These are phyloP conservation scores for Catharus fuscescens DNA, from an alignment of 2,113 vertebrate species.

Conservation along the genomic window DNA sequence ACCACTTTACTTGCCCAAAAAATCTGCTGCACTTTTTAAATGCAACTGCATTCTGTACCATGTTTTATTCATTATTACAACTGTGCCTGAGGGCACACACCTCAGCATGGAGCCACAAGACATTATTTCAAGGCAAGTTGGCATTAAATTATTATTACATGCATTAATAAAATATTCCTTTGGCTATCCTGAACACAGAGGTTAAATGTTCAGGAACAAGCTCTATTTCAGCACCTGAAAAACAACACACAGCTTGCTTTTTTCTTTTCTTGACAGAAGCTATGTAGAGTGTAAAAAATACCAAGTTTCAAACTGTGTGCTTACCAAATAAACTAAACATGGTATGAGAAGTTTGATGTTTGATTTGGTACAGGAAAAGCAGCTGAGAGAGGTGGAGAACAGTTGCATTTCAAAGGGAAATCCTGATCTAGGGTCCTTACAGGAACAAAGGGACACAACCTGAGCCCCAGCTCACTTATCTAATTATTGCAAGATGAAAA, in stretches of 20 bases:
- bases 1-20: background rate
- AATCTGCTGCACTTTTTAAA: background rate
- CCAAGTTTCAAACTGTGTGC: background rate
- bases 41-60: background rate
- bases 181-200: background rate
- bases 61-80: background rate
- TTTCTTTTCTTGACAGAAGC: background rate
- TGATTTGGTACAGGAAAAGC: background rate
- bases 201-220: background rate
- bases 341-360: background rate
- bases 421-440: background rate
- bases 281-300: background rate
- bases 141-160: background rate
- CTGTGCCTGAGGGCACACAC: background rate
- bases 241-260: background rate
- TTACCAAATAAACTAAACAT: background rate
- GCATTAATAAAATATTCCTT: background rate
- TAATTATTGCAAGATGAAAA: constrained; percentile 14
- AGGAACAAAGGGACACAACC: constrained; percentile 25
- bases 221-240: background rate
- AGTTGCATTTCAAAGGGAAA: constrained; percentile 35
- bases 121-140: background rate
- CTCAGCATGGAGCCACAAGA: background rate
- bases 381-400: background rate
- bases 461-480: background rate